Conservation (phyloP, 2,113 vertebrate species). For the Anolis carolinensis region DNA sequence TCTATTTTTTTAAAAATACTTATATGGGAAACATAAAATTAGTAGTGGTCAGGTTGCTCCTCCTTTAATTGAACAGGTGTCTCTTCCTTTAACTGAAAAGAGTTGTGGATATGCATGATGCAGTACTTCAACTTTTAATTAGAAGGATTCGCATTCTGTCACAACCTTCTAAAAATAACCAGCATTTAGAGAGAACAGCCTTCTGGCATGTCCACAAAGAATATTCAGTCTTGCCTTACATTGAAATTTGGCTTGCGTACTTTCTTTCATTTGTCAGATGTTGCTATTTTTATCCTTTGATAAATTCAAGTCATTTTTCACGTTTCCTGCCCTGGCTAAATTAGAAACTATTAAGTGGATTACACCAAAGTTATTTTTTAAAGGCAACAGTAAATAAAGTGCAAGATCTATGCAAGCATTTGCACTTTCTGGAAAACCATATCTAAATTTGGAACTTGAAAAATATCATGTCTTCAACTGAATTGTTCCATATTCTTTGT, state of each 20-base stretch:
- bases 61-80: background rate
- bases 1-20: background rate
- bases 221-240: conserved; percentile 7
- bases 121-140: background rate
- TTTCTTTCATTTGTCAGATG: background rate
- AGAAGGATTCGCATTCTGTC: background rate
- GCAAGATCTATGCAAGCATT: background rate
- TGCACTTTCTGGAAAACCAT: conserved; percentile 25
- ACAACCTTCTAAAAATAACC: conserved; percentile 1
- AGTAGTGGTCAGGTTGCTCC: background rate
- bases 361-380: conserved; percentile 39
- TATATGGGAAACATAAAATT: background rate
- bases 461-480: conserved; percentile 7
- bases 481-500: conserved; percentile 10
- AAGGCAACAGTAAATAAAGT: conserved; percentile 56
- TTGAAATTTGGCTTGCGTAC: fast-evolving
- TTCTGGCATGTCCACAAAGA: background rate
- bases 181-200: background rate
- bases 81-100: background rate
- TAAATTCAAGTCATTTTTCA: conserved; percentile 20
- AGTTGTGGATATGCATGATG: conserved; percentile 6
- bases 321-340: conserved; percentile 55
- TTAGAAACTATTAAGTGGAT: conserved; percentile 54
- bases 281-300: conserved; percentile 59
- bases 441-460: conserved; percentile 25